These are phyloP conservation scores for Trichomycterus rosablanca DNA, from an alignment of 2,113 vertebrate genomes.

Conservation along the genomic window DNA sequence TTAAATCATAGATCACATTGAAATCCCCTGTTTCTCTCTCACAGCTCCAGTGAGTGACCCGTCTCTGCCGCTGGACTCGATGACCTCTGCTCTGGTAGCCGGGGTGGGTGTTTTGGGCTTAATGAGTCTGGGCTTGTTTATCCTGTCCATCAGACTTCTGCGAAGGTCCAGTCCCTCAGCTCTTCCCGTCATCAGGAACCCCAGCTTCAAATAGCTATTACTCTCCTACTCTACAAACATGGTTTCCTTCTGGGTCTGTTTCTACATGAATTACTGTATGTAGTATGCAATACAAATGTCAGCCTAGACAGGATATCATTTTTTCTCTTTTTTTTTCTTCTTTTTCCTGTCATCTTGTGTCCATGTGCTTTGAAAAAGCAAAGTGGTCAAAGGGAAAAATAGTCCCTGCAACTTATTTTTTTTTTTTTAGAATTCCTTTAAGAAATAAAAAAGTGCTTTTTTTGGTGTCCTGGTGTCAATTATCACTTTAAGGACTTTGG, in stretches of 20 bases:
- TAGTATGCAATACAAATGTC: neutral
- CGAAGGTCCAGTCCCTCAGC: slow-evolving; percentile 65
- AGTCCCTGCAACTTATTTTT: neutral
- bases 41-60: slow-evolving; percentile 52
- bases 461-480: too few relatives aligned
- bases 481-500: too few relatives aligned
- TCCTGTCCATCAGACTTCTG: slow-evolving; percentile 75
- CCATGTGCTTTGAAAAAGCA: too few relatives aligned
- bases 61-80: slow-evolving; percentile 70
- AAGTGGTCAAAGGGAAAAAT: too few relatives aligned
- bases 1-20: too few relatives aligned
- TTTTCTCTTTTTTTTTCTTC: neutral
- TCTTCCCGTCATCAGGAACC: slow-evolving; percentile 73
- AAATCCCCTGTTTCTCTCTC: neutral
- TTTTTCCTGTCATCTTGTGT: too few relatives aligned
- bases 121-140: slow-evolving; percentile 73
- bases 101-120: slow-evolving; percentile 79
- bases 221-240: neutral
- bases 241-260: neutral
- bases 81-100: slow-evolving; percentile 83
- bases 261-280: neutral
- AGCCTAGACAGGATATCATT: neutral
- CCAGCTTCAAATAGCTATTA: slow-evolving; percentile 75
- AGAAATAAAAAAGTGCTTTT: too few relatives aligned
- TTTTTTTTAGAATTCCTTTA: neutral